Evolutionary conservation across 1,140 invertebrate species (phyloP), one percentile per base, ranked within the genome.

Genomic region (Achroia grisella): DNA sequence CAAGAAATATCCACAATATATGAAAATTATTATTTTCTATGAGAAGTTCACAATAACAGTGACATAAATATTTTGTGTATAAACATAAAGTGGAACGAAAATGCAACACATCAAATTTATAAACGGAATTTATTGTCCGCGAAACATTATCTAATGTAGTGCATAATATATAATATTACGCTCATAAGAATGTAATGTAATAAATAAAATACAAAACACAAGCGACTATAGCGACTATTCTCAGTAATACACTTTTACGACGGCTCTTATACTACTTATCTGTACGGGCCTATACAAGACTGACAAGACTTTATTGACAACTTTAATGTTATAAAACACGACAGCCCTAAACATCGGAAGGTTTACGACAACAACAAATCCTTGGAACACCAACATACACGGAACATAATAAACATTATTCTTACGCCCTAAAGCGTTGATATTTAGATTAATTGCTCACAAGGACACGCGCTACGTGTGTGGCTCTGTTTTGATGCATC

Each of bases 401-500:
- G 17, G 17, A 37, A 37, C 35, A 17, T 37, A 37, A 37, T 37
- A 23, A 23, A 23, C 17, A 29, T 42, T 12, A 28, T 27, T 39
- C 27, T 39, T 47, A 47, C 37, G 39, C 44, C 44, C 37, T 40
- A 39, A 46, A 46, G 17, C 41, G 37, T 14, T 10, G 35, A 30
- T 17, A 23, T 52, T 23, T 35, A 65, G 70, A 67, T 75, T 73
- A 74, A 75, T 74, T 75, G 63, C 54, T 71, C 44, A 58, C 56
- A 71, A 73, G 67, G 65, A 68, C 64, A 56, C 29, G 14, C 11
- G 39, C 67, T 44, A 63, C 76, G 75, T 82, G 78, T 82, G 78
- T 76, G 78, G 76, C 53, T 62, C 46, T 45, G 29, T 48, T 64
- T 67, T 75, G 58, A 71, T 55, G 63, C 66, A 64, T 66, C 62